Base-by-base conservation (phyloP, 92 coral and sea anemone genomes). In the Zoanthus solanderi region DNA sequence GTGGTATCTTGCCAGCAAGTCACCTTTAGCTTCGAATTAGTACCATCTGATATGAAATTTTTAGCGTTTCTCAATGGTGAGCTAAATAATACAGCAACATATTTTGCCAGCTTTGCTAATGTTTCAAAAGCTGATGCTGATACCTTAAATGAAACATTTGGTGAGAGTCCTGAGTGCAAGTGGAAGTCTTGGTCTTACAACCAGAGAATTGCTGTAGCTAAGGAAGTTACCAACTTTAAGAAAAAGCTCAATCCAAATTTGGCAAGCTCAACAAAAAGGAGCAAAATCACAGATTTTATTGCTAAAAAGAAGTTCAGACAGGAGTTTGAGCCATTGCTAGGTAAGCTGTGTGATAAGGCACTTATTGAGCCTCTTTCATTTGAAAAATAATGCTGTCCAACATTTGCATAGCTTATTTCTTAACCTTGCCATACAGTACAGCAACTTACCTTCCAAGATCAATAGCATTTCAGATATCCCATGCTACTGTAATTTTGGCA, bases 21-120 rank as follows among this genome's bases (percentile, higher is more conserved):
- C 68, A 87, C 68, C 48, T 91, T 87, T 52, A 72, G 75, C 31
- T 83, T 87, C 72, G 91, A 87, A 69, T 56, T 87, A 52, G 78
- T 91, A n/a, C 91, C 91, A 6, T 91, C 91, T 15, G 93, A 87
- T 52, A 91, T 91, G 93, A 91, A 91, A 57, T 91, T 88, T 69
- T 58, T 86, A 10, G 88, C 86, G 15, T 87, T 76, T 57, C 66
- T 91, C 60, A 91, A 83, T 91, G 93, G 91, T 57, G 93, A 91
- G 78, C 90, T 91, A 60, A 77, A 57, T 75, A 91, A 87, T 79
- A 74, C 91, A 60, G 90, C 93, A 42, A 87, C 76, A 61, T 91
- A 72, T 63, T 74, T 86, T 86, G 86, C 90, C 23, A 87, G 87
- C 23, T 90, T 90, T 86, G 93, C 90, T 71, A 90, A 90, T 90